Percentiles rank a stretch among this genome's conserved stretches.
Evolutionary conservation across 2,888 invertebrate species (phyloP).

Genomic region (Oscheius onirici): DNA sequence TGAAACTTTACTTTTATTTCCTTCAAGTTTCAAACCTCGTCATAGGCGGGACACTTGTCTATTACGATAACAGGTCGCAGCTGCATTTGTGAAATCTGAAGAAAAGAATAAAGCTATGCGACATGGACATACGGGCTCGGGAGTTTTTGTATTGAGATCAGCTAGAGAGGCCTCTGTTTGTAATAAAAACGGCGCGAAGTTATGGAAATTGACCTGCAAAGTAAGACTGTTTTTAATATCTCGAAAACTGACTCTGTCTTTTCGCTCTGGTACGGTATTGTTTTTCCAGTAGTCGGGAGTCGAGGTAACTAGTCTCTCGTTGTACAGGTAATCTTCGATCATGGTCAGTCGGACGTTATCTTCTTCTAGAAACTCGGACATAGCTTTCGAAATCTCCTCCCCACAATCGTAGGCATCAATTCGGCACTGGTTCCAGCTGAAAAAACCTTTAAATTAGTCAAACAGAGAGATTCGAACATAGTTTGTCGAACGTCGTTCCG

Average conservation of each 20-base stretch:
- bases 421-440: conserved; percentile 42
- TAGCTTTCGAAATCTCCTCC: conserved; percentile 47
- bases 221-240: too few relatives aligned
- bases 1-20: too few relatives aligned
- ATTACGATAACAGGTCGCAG: conserved; percentile 66
- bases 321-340: conserved; percentile 56
- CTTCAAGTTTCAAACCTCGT: too few relatives aligned
- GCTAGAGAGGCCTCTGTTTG: conserved; percentile 59
- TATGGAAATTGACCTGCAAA: conserved; percentile 53
- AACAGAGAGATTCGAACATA: conserved; percentile 37
- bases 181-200: conserved; percentile 59
- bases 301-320: conserved; percentile 55
- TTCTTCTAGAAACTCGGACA: conserved; percentile 52
- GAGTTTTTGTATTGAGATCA: conserved; percentile 55
- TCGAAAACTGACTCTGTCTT: conserved; percentile 44
- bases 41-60: conserved; percentile 56
- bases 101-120: neutral
- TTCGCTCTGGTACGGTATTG: conserved; percentile 51
- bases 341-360: conserved; percentile 55
- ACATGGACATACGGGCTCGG: conserved; percentile 21
- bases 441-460: conserved; percentile 14
- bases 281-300: conserved; percentile 51
- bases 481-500: conserved; percentile 41
- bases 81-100: conserved; percentile 48
- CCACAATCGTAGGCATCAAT: conserved; percentile 68